These are phyloP conservation scores for Chalcis sispes DNA, from an alignment of 2,888 invertebrate genomes.

Conservation along the genomic window DNA sequence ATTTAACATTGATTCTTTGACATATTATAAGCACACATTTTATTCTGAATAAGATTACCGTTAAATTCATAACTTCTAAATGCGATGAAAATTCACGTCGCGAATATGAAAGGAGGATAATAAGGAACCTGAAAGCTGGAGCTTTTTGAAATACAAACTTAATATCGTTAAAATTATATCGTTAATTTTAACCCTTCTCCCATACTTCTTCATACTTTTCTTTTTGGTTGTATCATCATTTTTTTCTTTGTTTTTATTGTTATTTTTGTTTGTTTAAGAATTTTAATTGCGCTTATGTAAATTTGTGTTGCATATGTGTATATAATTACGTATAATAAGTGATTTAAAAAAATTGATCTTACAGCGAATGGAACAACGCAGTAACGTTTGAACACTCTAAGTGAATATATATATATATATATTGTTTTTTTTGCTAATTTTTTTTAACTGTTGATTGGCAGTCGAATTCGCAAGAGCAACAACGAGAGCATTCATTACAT, in stretches of 20 bases:
- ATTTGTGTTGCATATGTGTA: constrained; percentile 44
- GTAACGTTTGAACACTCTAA: constrained; percentile 54
- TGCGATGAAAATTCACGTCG: constrained; percentile 46
- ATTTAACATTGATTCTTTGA: constrained; percentile 49
- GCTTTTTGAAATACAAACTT: constrained; percentile 46
- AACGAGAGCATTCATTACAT: not conserved
- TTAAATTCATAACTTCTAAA: constrained; percentile 47
- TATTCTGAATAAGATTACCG: constrained; percentile 41
- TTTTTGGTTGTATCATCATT: constrained; percentile 30
- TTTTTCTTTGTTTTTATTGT: no score
- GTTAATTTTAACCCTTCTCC: not conserved
- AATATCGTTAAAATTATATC: constrained; percentile 40
- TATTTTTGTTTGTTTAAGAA: no score
- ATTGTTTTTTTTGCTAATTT: no score
- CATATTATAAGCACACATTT: constrained; percentile 54
- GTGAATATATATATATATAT: constrained; percentile 53
- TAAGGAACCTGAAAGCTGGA: constrained; percentile 49
- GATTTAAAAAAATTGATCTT: constrained; percentile 48
- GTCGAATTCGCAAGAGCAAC: constrained; percentile 35
- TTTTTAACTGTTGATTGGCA: no score
- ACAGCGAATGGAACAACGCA: constrained; percentile 51
- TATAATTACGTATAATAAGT: constrained; percentile 39
- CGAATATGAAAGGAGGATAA: no score
- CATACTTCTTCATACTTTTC: constrained; percentile 13
- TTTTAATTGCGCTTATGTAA: constrained; percentile 36